Conservation (phyloP, 2,888 invertebrate genomes). For the Leptinotarsa haldemani region DNA sequence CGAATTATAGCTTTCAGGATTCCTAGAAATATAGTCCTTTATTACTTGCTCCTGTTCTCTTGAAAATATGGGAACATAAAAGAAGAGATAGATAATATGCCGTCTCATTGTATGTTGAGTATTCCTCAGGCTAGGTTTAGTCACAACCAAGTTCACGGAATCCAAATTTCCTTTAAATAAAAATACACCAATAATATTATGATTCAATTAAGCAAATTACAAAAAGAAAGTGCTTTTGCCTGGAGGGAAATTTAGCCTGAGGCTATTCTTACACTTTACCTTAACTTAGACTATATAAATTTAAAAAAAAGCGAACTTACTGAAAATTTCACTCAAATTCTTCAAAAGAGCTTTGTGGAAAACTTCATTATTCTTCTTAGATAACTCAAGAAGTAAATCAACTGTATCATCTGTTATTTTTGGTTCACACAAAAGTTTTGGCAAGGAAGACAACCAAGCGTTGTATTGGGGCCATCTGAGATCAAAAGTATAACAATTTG, state of each 20-base stretch:
- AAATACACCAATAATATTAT: background rate
- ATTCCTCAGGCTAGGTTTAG: slow-evolving; percentile 17
- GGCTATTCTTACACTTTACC: no score
- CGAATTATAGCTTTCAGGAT: background rate
- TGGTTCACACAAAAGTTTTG: slow-evolving; percentile 69
- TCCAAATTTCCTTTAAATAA: slow-evolving; percentile 43
- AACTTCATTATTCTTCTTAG: slow-evolving; percentile 68
- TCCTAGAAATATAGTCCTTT: background rate
- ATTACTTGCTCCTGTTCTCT: background rate
- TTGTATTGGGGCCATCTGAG: slow-evolving; percentile 63
- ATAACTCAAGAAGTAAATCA: slow-evolving; percentile 71
- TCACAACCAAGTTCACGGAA: slow-evolving; percentile 33
- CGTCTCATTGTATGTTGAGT: background rate
- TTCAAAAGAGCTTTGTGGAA: slow-evolving; percentile 68
- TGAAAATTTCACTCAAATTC: slow-evolving; percentile 66
- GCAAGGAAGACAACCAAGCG: slow-evolving; percentile 69
- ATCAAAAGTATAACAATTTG: slow-evolving; percentile 29
- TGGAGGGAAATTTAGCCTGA: no score
- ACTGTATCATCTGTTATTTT: slow-evolving; percentile 68
- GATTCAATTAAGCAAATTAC: no score
- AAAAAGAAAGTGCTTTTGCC: no score
- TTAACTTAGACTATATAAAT: background rate
- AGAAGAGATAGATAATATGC: background rate
- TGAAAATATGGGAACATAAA: background rate
- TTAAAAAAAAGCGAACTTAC: slow-evolving; percentile 47